Base-by-base conservation (phyloP, 1,140 invertebrate species). In the Calycopis cecrops region DNA sequence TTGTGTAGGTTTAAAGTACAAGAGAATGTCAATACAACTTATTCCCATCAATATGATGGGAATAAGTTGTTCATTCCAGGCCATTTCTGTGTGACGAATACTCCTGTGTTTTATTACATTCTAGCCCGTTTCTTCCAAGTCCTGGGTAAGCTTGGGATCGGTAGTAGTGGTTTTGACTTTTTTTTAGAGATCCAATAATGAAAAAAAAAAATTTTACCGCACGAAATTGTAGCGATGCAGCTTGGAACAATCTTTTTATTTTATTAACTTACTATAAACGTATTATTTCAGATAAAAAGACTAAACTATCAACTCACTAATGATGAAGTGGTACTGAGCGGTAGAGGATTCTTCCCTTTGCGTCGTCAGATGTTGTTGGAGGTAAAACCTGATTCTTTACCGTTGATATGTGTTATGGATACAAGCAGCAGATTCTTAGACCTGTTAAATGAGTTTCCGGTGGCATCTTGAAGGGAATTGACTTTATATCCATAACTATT, bases 261-360 rank as follows among this genome's bases (percentile, higher is more conserved):
- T 1, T 1, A 40, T 40, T 40, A 40, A 1, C 4, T 4, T 42
- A 42, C 8, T 33, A 54, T n/a, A n/a, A n/a, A n/a, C n/a, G n/a
- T 52, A 69, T 76, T 48, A 3, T 28, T 28, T 28, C 60, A 92
- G 91, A 88, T 93, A 7, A 88, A 90, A 63, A 88, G 92, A 61
- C 90, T 93, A 47, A 78, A 89, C 10, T 79, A 79, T 11, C 92
- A 94, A 77, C 71, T 93, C 4, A 87, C 84, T 0, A 87, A 89
- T 10, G 91, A 92, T 59, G 85, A 76, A 12, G 87, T 93, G 1
- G 90, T 89, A 14, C 71, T 94, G n/a, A 91, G 91, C 3, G 92
- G 92, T n/a, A 89, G 90, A 80, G 90, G 91, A 11, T 90, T 93
- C 50, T 93, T 92, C 58, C 88, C 87, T 9, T 85, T 93, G 9